A percentile compares a stretch with the other conserved stretches of the same genome.
phyloP scores from a whole-genome alignment of 2,888 invertebrate species.

The Leptinotarsa haldemani region DNA sequence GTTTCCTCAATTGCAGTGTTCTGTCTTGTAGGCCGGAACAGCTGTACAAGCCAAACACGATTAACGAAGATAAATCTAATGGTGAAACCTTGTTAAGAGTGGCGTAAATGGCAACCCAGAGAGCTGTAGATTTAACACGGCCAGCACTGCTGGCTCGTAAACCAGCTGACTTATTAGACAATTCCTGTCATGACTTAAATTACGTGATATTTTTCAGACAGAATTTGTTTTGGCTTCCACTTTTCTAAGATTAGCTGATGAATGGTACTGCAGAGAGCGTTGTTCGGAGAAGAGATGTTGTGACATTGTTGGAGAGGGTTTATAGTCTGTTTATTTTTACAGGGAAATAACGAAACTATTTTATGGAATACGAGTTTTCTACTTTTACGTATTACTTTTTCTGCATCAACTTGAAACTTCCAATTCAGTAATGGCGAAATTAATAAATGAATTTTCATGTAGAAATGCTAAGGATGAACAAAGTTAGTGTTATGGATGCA shows the following conservation, averaged over 20 bases:
- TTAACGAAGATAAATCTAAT: constrained; percentile 67
- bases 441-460: too few relatives aligned
- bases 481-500: too few relatives aligned
- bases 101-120: constrained; percentile 62
- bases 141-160: constrained; percentile 42
- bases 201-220: constrained; percentile 39
- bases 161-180: constrained; percentile 58
- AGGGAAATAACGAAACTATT: neutral
- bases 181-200: constrained; percentile 52
- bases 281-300: neutral
- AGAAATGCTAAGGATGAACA: too few relatives aligned
- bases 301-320: neutral
- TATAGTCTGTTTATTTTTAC: constrained; percentile 7
- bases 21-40: constrained; percentile 62
- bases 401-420: too few relatives aligned
- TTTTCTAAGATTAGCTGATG: constrained; percentile 33
- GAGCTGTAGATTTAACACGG: constrained; percentile 59
- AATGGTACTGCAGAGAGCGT: constrained; percentile 28
- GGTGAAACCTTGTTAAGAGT: constrained; percentile 65
- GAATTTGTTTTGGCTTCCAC: constrained; percentile 40
- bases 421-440: too few relatives aligned
- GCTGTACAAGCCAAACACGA: constrained; percentile 65
- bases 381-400: too few relatives aligned
- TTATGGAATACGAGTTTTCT: too few relatives aligned
- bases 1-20: constrained; percentile 50